Evolutionary conservation across 2,797 vertebrate genomes (phyloP).

Genomic region (Schizothorax lantsangensis): DNA sequence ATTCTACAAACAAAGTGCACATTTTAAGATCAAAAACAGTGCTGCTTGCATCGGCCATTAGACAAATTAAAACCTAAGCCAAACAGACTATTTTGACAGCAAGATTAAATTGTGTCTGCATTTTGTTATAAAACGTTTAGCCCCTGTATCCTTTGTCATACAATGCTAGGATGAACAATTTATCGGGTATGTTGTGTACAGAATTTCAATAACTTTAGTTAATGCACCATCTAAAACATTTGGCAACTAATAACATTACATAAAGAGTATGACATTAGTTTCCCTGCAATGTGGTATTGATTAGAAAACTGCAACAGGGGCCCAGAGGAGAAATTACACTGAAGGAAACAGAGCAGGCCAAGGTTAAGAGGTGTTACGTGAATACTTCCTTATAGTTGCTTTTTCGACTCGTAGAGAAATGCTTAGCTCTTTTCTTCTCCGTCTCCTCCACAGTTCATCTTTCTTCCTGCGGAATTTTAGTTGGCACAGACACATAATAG

Average conservation of each 20-base stretch:
- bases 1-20: neutral
- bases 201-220: conserved; percentile 5
- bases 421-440: conserved; percentile 4
- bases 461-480: conserved; percentile 38
- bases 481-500: conserved; percentile 12
- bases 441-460: conserved; percentile 28
- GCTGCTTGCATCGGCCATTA: neutral
- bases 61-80: conserved; percentile 7
- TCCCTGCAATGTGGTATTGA: conserved; percentile 27
- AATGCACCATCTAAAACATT: conserved; percentile 31
- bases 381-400: conserved; percentile 16
- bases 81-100: conserved; percentile 9
- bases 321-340: conserved; percentile 25
- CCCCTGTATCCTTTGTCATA: neutral
- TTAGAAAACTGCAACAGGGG: conserved; percentile 12
- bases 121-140: conserved; percentile 21
- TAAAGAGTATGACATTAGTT: conserved; percentile 35
- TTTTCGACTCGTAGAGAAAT: neutral
- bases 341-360: conserved; percentile 1
- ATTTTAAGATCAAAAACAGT: neutral
- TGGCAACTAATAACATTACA: conserved; percentile 38
- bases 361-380: conserved; percentile 23
- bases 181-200: neutral
- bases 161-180: conserved; percentile 13
- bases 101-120: neutral